Conservation (phyloP, 2,797 vertebrate genomes). For the Scleropages formosus region DNA sequence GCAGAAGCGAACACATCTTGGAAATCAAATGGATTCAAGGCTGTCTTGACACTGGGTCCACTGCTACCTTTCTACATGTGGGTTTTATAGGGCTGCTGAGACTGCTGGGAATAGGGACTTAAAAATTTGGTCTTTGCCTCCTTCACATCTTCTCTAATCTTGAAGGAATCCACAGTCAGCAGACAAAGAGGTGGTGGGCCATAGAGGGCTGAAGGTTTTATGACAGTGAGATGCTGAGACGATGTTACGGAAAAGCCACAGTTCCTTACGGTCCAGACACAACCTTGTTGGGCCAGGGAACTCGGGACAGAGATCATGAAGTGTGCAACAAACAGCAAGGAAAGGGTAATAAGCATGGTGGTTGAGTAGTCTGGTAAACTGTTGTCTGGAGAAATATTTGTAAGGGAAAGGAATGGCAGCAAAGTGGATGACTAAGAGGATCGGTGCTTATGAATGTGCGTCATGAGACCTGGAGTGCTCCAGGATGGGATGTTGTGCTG, state of each 20-base stretch:
- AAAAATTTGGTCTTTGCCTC: too few relatives aligned
- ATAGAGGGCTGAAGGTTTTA: background rate
- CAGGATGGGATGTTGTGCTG: background rate
- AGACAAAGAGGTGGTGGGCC: background rate
- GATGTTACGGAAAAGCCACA: too few relatives aligned
- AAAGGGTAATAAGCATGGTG: background rate
- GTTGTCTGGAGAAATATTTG: too few relatives aligned
- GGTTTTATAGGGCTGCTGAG: too few relatives aligned
- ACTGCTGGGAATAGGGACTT: too few relatives aligned
- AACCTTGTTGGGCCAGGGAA: background rate
- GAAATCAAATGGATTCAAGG: constrained; percentile 12
- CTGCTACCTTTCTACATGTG: background rate
- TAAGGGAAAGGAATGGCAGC: background rate
- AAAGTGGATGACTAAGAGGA: background rate
- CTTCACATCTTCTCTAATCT: background rate
- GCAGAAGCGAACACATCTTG: background rate
- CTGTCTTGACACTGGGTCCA: background rate
- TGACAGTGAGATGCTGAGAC: background rate
- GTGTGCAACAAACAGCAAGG: background rate
- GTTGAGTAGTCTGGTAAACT: background rate
- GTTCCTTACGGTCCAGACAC: background rate
- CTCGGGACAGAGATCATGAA: background rate
- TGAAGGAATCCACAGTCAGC: background rate
- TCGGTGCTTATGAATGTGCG: background rate
- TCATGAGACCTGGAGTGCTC: background rate